Evolutionary conservation across 2,113 vertebrate species (phyloP).

Genomic region (Bambusicola thoracicus): DNA sequence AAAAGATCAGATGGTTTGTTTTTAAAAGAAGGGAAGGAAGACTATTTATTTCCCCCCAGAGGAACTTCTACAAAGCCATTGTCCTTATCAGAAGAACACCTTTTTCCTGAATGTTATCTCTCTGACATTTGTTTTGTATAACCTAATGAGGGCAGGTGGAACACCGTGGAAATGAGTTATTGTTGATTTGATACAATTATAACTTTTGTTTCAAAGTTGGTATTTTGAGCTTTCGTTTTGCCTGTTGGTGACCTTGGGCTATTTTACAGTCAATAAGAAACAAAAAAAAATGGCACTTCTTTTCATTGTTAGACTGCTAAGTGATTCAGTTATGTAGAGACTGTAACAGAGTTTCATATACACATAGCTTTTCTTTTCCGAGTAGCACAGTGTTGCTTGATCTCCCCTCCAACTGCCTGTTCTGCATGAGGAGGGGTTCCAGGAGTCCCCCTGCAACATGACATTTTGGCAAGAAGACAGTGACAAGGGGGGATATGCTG

Average conservation of each 20-base stretch:
- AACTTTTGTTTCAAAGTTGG: constrained; percentile 37
- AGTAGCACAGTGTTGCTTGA: background rate
- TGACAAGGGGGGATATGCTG: background rate
- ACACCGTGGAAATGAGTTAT: constrained; percentile 55
- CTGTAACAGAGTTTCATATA: background rate
- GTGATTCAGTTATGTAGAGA: background rate
- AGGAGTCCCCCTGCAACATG: background rate
- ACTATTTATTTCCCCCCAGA: constrained; percentile 53
- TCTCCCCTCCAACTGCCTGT: background rate
- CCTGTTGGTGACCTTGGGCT: constrained; percentile 28
- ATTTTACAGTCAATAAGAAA: background rate
- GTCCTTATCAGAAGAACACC: constrained; percentile 69
- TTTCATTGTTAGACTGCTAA: background rate
- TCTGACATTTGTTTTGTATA: constrained; percentile 58
- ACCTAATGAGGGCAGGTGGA: constrained; percentile 55
- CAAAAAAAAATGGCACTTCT: background rate
- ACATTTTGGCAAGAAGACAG: background rate
- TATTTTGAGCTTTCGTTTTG: constrained; percentile 42
- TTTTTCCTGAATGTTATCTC: constrained; percentile 69
- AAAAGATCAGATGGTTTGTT: constrained; percentile 48
- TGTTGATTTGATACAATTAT: constrained; percentile 60
- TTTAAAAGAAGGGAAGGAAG: constrained; percentile 67
- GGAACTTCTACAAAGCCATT: constrained; percentile 57
- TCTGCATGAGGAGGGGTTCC: background rate
- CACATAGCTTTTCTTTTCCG: background rate